phyloP scores from a whole-genome alignment of 2,113 vertebrate species.

The Eubucco bourcierii region DNA sequence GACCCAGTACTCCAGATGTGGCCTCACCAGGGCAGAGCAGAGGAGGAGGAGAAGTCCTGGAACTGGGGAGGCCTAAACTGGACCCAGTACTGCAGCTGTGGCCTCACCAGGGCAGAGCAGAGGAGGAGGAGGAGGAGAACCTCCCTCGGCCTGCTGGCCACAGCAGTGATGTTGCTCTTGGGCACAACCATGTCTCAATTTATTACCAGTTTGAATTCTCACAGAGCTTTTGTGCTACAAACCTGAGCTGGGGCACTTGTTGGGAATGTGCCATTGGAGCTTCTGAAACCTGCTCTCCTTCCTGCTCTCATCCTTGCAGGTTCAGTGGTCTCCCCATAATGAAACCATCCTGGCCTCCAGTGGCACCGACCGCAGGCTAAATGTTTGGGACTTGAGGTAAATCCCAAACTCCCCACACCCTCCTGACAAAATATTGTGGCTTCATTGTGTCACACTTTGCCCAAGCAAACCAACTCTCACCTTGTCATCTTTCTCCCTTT shows the following conservation, averaged over 20 bases:
- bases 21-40: too few species aligned
- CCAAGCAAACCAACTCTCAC: not conserved
- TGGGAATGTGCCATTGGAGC: not conserved
- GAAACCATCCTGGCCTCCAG: slow-evolving; percentile 98
- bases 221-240: not conserved
- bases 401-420: not conserved
- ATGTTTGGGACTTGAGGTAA: slow-evolving; percentile 97
- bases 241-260: not conserved
- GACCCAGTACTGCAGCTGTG: too few species aligned
- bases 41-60: too few species aligned
- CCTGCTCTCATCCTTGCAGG: slow-evolving; percentile 68
- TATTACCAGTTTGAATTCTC: not conserved
- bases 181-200: not conserved
- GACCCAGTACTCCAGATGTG: too few species aligned
- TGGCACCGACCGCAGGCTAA: slow-evolving; percentile 94
- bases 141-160: too few species aligned
- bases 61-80: too few species aligned
- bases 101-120: too few species aligned
- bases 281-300: not conserved
- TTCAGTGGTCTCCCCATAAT: slow-evolving; percentile 99
- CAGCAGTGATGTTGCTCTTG: too few species aligned
- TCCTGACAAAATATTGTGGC: fast-evolving
- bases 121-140: too few species aligned
- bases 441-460: not conserved
- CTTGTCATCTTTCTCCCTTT: not conserved